Evolutionary conservation across 2,888 invertebrate genomes (phyloP).

Genomic region (Tolmerus cingulatus): DNA sequence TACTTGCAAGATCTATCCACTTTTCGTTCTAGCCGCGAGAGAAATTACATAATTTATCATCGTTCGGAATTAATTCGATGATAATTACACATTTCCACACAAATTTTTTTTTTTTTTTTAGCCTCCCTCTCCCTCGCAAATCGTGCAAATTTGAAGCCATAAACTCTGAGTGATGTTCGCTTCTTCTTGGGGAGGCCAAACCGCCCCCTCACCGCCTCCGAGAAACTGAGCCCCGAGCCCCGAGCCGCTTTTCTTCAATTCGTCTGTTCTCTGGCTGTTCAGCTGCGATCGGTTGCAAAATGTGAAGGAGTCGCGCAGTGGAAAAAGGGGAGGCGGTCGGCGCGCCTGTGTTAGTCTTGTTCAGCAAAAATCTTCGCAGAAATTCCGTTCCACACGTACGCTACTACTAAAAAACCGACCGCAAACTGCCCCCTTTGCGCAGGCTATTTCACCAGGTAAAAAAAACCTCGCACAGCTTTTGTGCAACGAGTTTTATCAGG

Average conservation of each 20-base stretch:
- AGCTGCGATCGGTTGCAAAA: not conserved
- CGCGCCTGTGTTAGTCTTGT: not conserved
- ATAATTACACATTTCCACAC: not conserved
- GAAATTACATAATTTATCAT: not conserved
- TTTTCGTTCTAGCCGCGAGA: not conserved
- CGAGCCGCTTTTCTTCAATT: not conserved
- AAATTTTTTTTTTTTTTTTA: not conserved
- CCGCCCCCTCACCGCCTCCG: not conserved
- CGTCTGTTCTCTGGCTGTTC: not conserved
- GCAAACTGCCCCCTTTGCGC: not conserved
- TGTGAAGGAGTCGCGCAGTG: not conserved
- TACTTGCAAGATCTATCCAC: not conserved
- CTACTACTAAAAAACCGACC: not conserved
- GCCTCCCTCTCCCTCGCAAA: not conserved
- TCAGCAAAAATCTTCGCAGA: not conserved
- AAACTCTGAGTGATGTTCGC: not conserved
- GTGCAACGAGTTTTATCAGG: constrained; percentile 11
- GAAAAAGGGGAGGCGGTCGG: constrained; percentile 7
- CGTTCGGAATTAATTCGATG: not conserved
- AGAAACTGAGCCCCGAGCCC: not conserved
- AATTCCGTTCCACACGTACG: not conserved
- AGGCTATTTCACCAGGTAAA: not conserved
- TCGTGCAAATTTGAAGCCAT: not conserved
- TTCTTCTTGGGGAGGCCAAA: not conserved
- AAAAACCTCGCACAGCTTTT: not conserved